Evolutionary conservation across 2,797 vertebrate species (phyloP).

Genomic region (Pangasius sanitwongsei): DNA sequence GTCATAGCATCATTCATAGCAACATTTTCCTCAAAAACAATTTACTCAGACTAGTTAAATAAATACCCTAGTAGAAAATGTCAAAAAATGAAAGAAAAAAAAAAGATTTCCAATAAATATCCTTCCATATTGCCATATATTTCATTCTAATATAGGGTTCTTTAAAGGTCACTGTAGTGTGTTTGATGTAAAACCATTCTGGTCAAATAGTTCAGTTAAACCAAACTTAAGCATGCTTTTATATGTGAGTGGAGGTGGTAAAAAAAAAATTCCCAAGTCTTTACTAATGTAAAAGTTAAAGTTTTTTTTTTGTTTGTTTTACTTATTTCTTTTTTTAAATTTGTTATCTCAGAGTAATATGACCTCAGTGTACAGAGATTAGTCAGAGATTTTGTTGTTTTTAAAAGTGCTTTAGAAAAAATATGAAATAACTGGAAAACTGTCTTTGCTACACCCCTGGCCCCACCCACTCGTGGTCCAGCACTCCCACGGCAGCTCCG

Average conservation of each 20-base stretch:
- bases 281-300: not conserved
- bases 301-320: not conserved
- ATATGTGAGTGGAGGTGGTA: not conserved
- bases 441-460: not conserved
- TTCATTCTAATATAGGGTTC: not conserved
- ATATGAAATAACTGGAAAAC: not conserved
- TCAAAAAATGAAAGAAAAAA: not conserved
- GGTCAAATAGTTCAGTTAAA: not conserved
- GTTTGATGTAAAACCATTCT: not conserved
- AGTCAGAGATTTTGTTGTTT: no score
- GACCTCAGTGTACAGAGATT: not conserved
- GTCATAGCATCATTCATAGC: not conserved
- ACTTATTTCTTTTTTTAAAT: not conserved
- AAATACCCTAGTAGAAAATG: not conserved
- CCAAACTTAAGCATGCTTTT: not conserved
- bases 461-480: conserved; percentile 91
- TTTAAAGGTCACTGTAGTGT: not conserved
- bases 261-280: not conserved
- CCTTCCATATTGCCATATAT: not conserved
- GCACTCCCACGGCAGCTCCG: conserved; percentile 82
- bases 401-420: not conserved
- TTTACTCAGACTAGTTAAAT: not conserved
- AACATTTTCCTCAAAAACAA: not conserved
- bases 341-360: not conserved
- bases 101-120: not conserved